A percentile compares a stretch with the other conserved stretches of the same genome.
Evolutionary conservation across 2,888 invertebrate species (phyloP).

Genomic region (Peribatodes rhomboidaria): DNA sequence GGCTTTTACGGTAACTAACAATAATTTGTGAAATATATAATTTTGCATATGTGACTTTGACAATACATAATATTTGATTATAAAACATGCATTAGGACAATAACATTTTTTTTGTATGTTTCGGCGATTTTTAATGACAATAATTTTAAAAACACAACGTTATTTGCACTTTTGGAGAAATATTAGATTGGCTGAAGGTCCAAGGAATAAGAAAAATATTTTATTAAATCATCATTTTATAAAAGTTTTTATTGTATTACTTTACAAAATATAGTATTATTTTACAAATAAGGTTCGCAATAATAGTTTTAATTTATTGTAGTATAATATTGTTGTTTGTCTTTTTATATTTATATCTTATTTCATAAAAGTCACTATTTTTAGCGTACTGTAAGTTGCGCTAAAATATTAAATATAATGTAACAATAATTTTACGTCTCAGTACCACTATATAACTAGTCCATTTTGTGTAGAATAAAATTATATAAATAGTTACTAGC

Average conservation of each 20-base stretch:
- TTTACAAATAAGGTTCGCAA: not conserved
- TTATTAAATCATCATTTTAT: not conserved
- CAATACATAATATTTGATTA: conserved; percentile 71
- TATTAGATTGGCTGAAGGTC: conserved; percentile 55
- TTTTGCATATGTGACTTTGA: conserved; percentile 77
- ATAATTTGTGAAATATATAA: conserved; percentile 40
- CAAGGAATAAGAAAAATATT: conserved; percentile 50
- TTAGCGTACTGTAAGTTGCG: conserved; percentile 1
- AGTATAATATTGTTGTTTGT: not conserved
- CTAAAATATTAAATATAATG: conserved; percentile 2
- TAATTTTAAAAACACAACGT: conserved; percentile 47
- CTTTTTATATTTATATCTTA: not conserved
- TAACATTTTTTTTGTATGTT: conserved; percentile 45
- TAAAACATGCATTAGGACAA: conserved; percentile 50
- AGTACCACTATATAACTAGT: not conserved
- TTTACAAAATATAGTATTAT: too few species aligned
- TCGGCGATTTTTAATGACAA: conserved; percentile 37
- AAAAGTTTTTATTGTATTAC: not conserved
- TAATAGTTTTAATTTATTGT: conserved; percentile 3
- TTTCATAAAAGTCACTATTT: conserved; percentile 6
- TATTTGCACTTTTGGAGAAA: conserved; percentile 49
- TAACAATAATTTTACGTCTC: not conserved
- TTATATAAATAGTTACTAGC: conserved; percentile 27
- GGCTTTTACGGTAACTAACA: conserved; percentile 40
- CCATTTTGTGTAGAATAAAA: conserved; percentile 9